Conservation (phyloP, 2,888 invertebrate genomes). For the Phyllotreta striolata region DNA sequence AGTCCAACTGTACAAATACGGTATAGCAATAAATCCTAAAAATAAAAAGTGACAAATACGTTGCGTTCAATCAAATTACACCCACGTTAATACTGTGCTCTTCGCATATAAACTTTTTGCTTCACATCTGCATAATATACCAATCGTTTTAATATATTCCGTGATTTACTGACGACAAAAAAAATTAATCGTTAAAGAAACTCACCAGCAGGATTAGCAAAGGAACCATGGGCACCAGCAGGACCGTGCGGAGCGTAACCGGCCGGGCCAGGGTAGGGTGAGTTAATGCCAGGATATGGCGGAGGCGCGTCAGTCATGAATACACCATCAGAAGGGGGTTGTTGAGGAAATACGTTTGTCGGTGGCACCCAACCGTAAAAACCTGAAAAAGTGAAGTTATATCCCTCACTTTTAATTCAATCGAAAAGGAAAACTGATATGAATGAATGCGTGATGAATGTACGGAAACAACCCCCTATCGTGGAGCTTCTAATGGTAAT, state of each 20-base stretch:
- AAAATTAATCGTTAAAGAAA: not conserved
- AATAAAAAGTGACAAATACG: constrained; percentile 6
- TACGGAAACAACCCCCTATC: not conserved
- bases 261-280: constrained; percentile 47
- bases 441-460: not conserved
- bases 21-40: constrained; percentile 6
- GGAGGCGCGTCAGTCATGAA: constrained; percentile 92
- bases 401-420: not conserved
- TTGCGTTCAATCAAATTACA: too few species aligned
- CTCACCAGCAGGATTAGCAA: constrained; percentile 31
- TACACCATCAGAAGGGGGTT: constrained; percentile 81
- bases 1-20: constrained; percentile 14
- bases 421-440: not conserved
- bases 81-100: too few species aligned
- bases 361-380: constrained; percentile 96
- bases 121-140: too few species aligned
- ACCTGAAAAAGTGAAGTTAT: constrained; percentile 61
- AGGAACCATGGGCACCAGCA: constrained; percentile 47
- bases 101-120: too few species aligned
- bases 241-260: constrained; percentile 51
- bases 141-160: too few species aligned
- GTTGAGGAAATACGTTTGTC: constrained; percentile 73
- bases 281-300: constrained; percentile 90
- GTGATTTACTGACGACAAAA: too few species aligned
- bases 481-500: too few species aligned